Base-by-base conservation (phyloP, 2,797 vertebrate genomes). In the Rhinophrynus dorsalis region DNA sequence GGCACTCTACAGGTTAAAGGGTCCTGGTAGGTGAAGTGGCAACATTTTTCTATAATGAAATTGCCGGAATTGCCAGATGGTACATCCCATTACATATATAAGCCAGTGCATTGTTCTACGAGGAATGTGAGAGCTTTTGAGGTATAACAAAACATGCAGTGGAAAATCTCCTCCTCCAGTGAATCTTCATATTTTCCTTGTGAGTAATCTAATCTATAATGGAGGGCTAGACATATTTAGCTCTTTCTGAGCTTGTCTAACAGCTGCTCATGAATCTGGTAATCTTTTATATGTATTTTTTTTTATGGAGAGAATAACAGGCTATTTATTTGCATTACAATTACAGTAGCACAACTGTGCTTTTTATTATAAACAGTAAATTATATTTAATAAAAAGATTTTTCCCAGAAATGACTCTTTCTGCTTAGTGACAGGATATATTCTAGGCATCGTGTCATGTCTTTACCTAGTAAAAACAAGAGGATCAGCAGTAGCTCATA, bases 131-230 rank as follows among this genome's bases (percentile, higher is more conserved):
- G 17, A 56, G 17, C 51, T 12, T 55, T 33, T 21, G 30, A 33
- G 27, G 27, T 55, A 15, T 55, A 15, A 15, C 11, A n/a, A 37
- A 37, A 20, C 33, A 37, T 10, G 6, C 13, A n/a, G 12, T 11
- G 30, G 18, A 37, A 38, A 35, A 20, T 30, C 21, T 24, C 12
- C 37, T 57, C 30, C 33, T 24, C 15, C 52, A 35, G 17, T 18
- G 17, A 18, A 30, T 35, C 18, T 29, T 38, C 11, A 29, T 51
- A 54, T 32, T 30, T 54, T 54, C 13, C 17, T 5, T 18, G 21
- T 42, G 20, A 58, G 55, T 20, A 11, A 58, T n/a, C 10, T 58
- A 5, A 27, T 58, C 35, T 42, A 40, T 27, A 58, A 38, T 58
- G 5, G 26, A n/a, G 12, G 5, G 23, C 23, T 51, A 12, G 23